Base-by-base conservation (phyloP, 1,140 invertebrate genomes). In the Lepidotrigona ventralis region DNA sequence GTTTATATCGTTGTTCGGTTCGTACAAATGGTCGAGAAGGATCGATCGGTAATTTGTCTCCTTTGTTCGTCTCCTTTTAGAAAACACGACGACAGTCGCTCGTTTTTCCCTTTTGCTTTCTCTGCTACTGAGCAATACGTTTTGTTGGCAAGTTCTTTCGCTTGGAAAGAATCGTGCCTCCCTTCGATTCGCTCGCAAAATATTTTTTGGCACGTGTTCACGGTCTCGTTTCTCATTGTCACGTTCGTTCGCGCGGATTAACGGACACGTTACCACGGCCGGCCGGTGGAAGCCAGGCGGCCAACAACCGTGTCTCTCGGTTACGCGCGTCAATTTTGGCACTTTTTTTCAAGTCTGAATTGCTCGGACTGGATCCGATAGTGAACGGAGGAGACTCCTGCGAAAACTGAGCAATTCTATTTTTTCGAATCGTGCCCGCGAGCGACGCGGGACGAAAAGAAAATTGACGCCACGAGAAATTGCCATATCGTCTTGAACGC, bases 1-100 rank as follows among this genome's bases (percentile, higher is more conserved):
- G 86, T 77, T 91, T 85, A 88, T 79, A 88, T 92, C 90, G 88
- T 93, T 92, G 90, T 85, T 90, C 82, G 85, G 81, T 87, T 88
- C 66, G 77, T 60, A 75, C 66, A 15, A 74, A 82, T 63, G 83
- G 56, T 78, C 75, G 66, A 63, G 33, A 29, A 54, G 29, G 58
- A 64, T 29, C 66, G 54, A 64, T 29, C 66, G 54, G 39, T 54
- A 26, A 5, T 9, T 73, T 33, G 21, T 56, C 12, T 19, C 21
- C 15, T 56, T 56, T 19, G 23, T 29, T 15, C 26, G 54, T 33
- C 8, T 11, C 6, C 14, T 46, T 70, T 23, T 70, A 68, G 1
- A 33, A 74, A 74, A 33, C 23, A 23, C 21, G 54, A 33, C 14
- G 15, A 74, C 21, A 39, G 23, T 74, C 73, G 72, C 2, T n/a